phyloP scores from a whole-genome alignment of 1,140 invertebrate species.

The Lamellibrachia luymesi region DNA sequence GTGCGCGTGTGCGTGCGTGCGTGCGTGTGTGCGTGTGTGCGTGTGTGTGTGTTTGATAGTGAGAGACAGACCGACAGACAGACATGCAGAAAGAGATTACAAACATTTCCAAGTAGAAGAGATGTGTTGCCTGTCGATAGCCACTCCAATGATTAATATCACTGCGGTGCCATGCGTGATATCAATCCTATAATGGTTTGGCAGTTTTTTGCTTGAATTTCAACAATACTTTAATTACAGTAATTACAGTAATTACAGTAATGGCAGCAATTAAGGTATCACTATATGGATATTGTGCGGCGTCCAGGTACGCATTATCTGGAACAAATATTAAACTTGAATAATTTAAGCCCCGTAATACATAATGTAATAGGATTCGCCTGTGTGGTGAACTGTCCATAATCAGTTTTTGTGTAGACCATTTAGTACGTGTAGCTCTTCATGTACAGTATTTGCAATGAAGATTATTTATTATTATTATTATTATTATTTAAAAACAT shows the following conservation, averaged over 20 bases:
- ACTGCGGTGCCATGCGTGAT: neutral
- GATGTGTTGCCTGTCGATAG: neutral
- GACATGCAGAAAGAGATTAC: neutral
- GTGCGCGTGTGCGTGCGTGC: neutral
- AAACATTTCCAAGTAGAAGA: neutral
- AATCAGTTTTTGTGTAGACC: neutral
- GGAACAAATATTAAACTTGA: neutral
- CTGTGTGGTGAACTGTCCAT: neutral
- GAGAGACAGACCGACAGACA: too few species aligned
- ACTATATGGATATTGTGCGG: neutral
- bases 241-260: conserved; percentile 1
- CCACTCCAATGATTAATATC: neutral
- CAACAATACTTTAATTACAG: neutral
- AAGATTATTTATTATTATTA: neutral
- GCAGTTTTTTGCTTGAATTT: neutral
- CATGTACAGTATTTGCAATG: neutral
- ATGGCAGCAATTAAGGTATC: neutral
- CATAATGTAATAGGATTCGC: neutral
- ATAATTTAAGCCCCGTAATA: neutral
- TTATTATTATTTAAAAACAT: neutral
- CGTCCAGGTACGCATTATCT: neutral
- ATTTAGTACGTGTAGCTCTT: neutral
- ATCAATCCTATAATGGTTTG: neutral
- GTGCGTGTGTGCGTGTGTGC: neutral
- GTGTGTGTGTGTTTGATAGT: neutral